These are phyloP conservation scores for Thomomys bottae DNA, from an alignment of 2,113 vertebrate genomes.

Conservation along the genomic window DNA sequence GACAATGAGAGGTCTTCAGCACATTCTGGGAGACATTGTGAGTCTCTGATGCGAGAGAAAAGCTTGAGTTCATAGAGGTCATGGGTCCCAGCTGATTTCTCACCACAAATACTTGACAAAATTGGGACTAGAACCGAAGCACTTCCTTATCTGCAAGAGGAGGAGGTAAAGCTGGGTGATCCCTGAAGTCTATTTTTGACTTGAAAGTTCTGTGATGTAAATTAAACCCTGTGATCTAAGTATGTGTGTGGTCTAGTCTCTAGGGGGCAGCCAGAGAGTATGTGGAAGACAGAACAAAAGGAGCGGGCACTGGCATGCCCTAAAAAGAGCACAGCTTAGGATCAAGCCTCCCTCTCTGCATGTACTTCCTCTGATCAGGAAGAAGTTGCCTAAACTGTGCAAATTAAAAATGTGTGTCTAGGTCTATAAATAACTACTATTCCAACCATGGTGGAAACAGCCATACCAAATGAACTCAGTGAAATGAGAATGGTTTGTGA, in stretches of 20 bases:
- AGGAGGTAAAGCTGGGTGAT: neutral
- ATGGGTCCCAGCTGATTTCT: neutral
- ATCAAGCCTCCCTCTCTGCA: neutral
- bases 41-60: neutral
- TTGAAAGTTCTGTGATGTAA: slow-evolving; percentile 50
- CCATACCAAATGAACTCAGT: slow-evolving; percentile 40
- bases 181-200: neutral
- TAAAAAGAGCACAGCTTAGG: neutral
- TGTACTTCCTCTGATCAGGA: slow-evolving; percentile 34
- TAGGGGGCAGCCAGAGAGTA: neutral
- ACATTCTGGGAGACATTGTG: neutral
- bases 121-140: neutral
- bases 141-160: neutral
- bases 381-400: slow-evolving; percentile 47
- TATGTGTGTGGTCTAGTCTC: neutral
- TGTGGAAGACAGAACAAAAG: slow-evolving; percentile 16
- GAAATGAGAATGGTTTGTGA: slow-evolving; percentile 42
- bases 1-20: neutral
- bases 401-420: slow-evolving; percentile 63
- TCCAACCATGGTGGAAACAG: slow-evolving; percentile 38
- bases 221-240: slow-evolving; percentile 48
- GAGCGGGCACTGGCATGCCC: neutral
- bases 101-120: neutral
- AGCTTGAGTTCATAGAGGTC: neutral
- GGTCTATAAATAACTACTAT: slow-evolving; percentile 72